These are phyloP conservation scores for Drosophila hamatofila DNA, from an alignment of 2,888 invertebrate species.

Conservation along the genomic window DNA sequence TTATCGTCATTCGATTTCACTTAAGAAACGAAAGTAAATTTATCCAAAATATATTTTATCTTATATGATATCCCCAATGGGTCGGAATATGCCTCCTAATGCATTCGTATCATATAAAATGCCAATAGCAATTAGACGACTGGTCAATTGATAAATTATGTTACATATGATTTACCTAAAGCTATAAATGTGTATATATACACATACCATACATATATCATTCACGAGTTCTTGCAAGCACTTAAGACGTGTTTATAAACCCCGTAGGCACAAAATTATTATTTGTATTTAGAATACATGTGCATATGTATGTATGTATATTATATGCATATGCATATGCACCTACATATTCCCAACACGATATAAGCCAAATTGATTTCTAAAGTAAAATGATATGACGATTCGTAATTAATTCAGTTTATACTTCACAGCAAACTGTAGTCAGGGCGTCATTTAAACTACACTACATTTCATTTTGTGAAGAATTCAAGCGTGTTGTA, in stretches of 20 bases:
- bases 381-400: background rate
- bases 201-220: constrained; percentile 5
- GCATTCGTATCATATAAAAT: background rate
- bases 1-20: too few species aligned
- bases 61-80: background rate
- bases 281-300: constrained; percentile 8
- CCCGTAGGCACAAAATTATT: constrained; percentile 4
- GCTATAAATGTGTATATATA: constrained; percentile 6
- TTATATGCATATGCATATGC: background rate
- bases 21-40: background rate
- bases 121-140: constrained; percentile 1
- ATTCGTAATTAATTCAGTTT: constrained; percentile 6
- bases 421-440: constrained; percentile 17
- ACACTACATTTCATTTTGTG: constrained; percentile 12
- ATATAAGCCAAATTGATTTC: constrained; percentile 2
- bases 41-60: background rate
- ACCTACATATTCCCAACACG: constrained; percentile 6
- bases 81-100: background rate
- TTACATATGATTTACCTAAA: constrained; percentile 3
- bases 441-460: constrained; percentile 17
- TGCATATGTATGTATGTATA: constrained; percentile 2
- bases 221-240: constrained; percentile 10
- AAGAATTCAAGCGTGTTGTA: constrained; percentile 19
- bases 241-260: constrained; percentile 2
- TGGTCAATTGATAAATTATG: constrained; percentile 4